Conservation (phyloP, 2,888 invertebrate genomes). For the Oxytorus armatus region DNA sequence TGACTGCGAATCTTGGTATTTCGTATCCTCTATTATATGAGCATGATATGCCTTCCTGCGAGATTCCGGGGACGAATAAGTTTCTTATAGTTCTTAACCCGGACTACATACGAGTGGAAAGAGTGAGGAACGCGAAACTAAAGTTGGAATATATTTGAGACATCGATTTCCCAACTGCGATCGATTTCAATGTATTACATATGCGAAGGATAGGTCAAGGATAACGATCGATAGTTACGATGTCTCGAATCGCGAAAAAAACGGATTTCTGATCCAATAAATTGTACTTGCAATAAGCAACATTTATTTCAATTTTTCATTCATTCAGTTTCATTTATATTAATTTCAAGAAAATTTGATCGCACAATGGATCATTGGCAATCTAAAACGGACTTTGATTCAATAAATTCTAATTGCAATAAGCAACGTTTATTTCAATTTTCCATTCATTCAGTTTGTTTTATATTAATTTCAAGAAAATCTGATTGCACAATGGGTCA, state of each 20-base stretch:
- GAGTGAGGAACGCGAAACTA: slow-evolving; percentile 31
- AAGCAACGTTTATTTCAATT: too few relatives aligned
- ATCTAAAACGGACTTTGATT: too few relatives aligned
- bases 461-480: too few relatives aligned
- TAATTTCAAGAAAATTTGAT: too few relatives aligned
- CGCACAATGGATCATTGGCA: too few relatives aligned
- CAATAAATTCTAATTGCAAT: background rate
- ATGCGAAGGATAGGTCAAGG: slow-evolving; percentile 53
- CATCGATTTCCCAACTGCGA: slow-evolving; percentile 25
- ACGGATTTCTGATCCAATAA: background rate
- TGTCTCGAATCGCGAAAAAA: background rate
- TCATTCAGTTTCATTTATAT: background rate
- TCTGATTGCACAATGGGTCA: too few relatives aligned
- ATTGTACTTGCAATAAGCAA: background rate
- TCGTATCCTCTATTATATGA: slow-evolving; percentile 53
- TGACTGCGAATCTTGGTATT: slow-evolving; percentile 74
- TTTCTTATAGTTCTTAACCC: slow-evolving; percentile 42
- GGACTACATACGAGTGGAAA: background rate
- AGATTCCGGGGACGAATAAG: slow-evolving; percentile 38
- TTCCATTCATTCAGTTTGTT: too few relatives aligned
- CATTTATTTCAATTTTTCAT: background rate
- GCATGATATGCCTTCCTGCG: slow-evolving; percentile 42
- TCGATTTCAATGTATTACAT: slow-evolving; percentile 22
- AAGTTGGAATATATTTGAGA: slow-evolving; percentile 51
- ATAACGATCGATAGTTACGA: too few relatives aligned